phyloP scores from a whole-genome alignment of 2,113 vertebrate genomes.

The Sapajus apella region DNA sequence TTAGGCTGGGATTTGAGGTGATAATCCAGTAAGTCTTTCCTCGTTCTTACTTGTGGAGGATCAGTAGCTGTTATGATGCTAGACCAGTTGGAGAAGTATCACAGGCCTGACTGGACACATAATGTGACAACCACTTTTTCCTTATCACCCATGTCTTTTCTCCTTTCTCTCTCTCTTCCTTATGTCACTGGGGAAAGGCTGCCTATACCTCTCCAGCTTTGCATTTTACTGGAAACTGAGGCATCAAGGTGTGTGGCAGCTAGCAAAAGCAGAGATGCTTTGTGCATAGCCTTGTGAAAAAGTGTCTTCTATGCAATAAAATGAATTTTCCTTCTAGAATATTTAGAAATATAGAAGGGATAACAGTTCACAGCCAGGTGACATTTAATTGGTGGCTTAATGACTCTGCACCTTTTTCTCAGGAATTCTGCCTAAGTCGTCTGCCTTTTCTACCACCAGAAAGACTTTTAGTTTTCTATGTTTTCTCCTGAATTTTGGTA shows the following conservation, averaged over 20 bases:
- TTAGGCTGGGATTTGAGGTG: not conserved
- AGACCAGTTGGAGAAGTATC: not conserved
- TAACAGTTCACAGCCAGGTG: not conserved
- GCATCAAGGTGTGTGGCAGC: not conserved
- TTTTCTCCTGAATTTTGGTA: slow-evolving; percentile 1
- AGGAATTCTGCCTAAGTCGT: slow-evolving; percentile 33
- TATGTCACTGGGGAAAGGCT: not conserved
- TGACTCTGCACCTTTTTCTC: slow-evolving; percentile 11
- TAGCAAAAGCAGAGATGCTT: not conserved
- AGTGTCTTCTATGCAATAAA: not conserved
- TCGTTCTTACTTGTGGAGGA: not conserved
- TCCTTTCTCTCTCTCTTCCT: not conserved
- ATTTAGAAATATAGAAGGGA: not conserved
- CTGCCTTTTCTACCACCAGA: not conserved
- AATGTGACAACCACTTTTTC: not conserved
- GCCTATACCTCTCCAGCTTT: not conserved
- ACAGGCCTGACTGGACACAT: not conserved
- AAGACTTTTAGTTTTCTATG: not conserved
- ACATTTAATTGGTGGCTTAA: not conserved
- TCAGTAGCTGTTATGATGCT: not conserved
- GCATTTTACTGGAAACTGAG: not conserved
- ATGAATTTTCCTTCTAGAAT: not conserved
- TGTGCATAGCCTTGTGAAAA: not conserved
- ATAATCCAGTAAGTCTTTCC: not conserved
- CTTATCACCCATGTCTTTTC: not conserved